These are phyloP conservation scores for Bombus waltoni DNA, from an alignment of 1,140 invertebrate genomes.

Conservation along the genomic window DNA sequence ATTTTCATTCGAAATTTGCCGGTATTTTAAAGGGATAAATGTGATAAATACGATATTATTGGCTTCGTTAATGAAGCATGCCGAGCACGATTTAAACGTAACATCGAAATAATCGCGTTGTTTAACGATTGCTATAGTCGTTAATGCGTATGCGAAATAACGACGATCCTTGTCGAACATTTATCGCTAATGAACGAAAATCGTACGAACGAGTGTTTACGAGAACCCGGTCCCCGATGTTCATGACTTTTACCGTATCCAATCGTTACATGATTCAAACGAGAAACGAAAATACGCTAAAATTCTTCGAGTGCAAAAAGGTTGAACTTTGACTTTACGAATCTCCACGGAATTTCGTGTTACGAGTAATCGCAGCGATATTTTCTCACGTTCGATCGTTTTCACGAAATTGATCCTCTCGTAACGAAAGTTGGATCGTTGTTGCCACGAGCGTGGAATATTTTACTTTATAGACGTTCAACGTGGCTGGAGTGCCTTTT, in stretches of 20 bases:
- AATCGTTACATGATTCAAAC: background rate
- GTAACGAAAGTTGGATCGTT: background rate
- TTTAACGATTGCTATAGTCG: background rate
- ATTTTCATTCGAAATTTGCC: background rate
- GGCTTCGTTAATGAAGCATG: slow-evolving; percentile 1
- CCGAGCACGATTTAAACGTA: background rate
- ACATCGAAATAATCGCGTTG: slow-evolving; percentile 18
- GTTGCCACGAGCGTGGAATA: background rate
- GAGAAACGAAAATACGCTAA: background rate
- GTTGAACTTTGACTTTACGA: background rate
- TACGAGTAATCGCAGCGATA: too few species aligned
- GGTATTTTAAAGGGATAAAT: background rate
- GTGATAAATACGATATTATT: background rate
- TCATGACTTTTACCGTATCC: background rate
- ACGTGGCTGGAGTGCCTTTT: too few species aligned
- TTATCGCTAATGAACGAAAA: background rate
- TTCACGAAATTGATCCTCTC: background rate
- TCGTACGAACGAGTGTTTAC: background rate
- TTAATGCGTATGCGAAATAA: slow-evolving; percentile 1
- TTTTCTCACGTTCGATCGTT: background rate
- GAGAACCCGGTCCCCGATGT: background rate
- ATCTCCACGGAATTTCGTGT: too few species aligned
- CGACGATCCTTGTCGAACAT: background rate
- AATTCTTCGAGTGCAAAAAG: background rate
- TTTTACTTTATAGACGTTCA: background rate